Percentiles rank a stretch among this genome's conserved stretches.
Conservation (phyloP, 2,888 invertebrate genomes). For the Athripsodes cinereus region DNA sequence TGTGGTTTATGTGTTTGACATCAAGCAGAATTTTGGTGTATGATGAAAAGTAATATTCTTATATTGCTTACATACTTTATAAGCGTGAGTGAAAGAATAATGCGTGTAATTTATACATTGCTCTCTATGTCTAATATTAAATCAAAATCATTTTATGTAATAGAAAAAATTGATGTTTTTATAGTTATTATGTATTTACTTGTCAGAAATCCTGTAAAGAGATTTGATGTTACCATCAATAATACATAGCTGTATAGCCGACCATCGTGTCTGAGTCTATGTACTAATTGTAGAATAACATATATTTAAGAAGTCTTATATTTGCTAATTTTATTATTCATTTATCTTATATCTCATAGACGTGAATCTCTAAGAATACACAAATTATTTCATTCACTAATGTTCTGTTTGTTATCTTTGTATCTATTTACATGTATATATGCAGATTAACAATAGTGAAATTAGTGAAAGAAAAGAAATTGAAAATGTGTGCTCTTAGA, state of each 20-base stretch:
- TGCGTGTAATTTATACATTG: neutral
- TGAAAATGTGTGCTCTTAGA: too few species aligned
- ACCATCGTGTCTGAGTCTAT: neutral
- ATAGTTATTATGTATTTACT: slow-evolving; percentile 1
- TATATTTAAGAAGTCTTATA: slow-evolving; percentile 4
- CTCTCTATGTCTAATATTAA: neutral
- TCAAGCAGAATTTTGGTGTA: too few species aligned
- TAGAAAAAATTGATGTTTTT: neutral
- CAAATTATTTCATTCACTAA: neutral
- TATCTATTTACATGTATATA: neutral
- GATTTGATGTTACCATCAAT: neutral
- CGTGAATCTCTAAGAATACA: neutral
- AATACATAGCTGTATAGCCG: neutral
- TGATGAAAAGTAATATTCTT: too few species aligned
- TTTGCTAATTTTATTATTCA: neutral
- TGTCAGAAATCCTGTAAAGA: neutral
- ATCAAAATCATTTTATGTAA: neutral
- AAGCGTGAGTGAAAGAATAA: too few species aligned
- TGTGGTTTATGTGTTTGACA: too few species aligned
- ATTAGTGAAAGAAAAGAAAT: too few species aligned
- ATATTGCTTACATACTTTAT: too few species aligned
- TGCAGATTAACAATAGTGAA: too few species aligned
- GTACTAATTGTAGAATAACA: slow-evolving; percentile 6
- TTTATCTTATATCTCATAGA: neutral
- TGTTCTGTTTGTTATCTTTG: neutral